Percentiles rank a stretch among this genome's conserved stretches.
These are phyloP conservation scores for Dendrocincla fuliginosa DNA, from an alignment of 2,797 vertebrate species.

Conservation along the genomic window DNA sequence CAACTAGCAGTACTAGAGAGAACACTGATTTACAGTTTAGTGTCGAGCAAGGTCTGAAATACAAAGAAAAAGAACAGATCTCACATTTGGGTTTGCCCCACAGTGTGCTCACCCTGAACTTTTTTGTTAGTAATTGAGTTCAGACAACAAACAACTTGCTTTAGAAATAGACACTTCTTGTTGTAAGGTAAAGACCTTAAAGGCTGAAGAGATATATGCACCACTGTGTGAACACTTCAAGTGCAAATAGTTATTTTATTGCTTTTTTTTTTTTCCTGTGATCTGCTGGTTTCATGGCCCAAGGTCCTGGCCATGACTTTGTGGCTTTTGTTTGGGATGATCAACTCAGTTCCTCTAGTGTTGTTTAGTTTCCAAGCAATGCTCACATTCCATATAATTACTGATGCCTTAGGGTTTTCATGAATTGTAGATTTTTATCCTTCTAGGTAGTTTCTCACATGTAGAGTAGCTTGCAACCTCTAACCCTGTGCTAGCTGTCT, in stretches of 20 bases:
- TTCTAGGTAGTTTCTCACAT: too few species aligned
- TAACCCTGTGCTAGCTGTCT: too few species aligned
- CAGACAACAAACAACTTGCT: neutral
- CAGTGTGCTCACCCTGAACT: neutral
- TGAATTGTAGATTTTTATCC: too few species aligned
- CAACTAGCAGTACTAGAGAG: neutral
- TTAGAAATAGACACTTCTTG: neutral
- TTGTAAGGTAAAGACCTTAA: neutral
- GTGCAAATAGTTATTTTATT: neutral
- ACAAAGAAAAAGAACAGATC: neutral
- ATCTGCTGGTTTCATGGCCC: neutral
- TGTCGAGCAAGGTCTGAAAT: neutral
- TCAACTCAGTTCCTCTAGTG: neutral
- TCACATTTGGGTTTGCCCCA: neutral
- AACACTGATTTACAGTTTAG: neutral
- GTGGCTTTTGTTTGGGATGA: neutral
- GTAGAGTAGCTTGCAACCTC: too few species aligned
- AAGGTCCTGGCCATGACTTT: neutral
- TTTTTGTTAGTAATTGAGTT: neutral
- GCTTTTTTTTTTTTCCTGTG: neutral
- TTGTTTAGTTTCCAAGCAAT: neutral
- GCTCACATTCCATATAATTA: too few species aligned
- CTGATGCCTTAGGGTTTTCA: too few species aligned
- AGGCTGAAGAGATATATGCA: neutral
- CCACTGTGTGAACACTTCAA: neutral